Evolutionary conservation across 2,797 vertebrate genomes (phyloP), one percentile per base, ranked within the genome.

Genomic region (Arremon aurantiirostris): DNA sequence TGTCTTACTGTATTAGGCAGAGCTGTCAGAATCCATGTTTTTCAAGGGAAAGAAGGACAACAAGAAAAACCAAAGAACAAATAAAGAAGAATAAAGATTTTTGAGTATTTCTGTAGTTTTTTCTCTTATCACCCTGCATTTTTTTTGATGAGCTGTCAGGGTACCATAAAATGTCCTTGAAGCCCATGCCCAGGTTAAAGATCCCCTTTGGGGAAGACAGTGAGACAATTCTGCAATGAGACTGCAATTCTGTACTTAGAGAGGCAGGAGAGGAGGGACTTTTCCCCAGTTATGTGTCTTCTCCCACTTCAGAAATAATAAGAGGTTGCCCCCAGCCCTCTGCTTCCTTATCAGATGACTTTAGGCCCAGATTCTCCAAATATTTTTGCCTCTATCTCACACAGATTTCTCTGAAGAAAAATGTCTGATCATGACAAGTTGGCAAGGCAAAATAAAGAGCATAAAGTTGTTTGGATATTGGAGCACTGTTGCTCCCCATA

Each of bases 381-480:
- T 96, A 83, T 50, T 94, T 97, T 68, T 93, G 80, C n/a, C 23
- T 90, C 39, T 84, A n/a, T 88, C 87, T 95, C 94, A 96, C 70
- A 24, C 41, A 73, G 86, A 95, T 90, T 81, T 42, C 28, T 94
- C 70, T 44, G 70, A 89, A 93, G 83, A 86, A 90, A 94, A 94
- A 95, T 86, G 16, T 46, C 73, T 86, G 41, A 55, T 89, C 16
- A 1, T 88, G 85, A 94, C 70, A 88, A 94, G 79, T 46, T 95
- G 82, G 77, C 76, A 94, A 93, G 75, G 47, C 80, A 70, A 70
- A 94, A 91, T 42, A 78, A 95, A 73, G 50, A 83, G 23, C 60
- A 71, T 77, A 16, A 77, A 79, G 46, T 56, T 88, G 59, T 90
- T 92, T 95, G 91, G 77, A 79, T 52, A 76, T 30, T 72, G 63